phyloP scores from a whole-genome alignment of 23 tunicate species.

The Diplosoma virens region DNA sequence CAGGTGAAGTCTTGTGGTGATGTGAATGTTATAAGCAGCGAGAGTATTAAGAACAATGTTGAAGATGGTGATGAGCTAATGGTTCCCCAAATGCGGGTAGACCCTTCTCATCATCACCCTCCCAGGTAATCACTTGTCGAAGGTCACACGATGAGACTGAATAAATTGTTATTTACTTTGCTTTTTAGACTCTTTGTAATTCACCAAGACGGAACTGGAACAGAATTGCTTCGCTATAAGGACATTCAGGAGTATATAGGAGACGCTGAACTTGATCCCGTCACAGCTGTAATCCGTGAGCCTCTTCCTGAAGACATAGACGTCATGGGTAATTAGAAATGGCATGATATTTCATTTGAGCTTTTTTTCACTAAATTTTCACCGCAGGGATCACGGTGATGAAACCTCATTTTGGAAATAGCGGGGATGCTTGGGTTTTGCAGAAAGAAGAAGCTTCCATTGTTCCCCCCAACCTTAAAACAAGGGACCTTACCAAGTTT shows the following conservation, averaged over 20 bases:
- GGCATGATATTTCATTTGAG: background rate
- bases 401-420: slow-evolving; percentile 78
- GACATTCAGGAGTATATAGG: slow-evolving; percentile 82
- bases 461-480: slow-evolving; percentile 59
- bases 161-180: no score
- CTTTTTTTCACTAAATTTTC: background rate
- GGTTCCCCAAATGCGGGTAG: slow-evolving; percentile 2
- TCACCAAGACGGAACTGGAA: slow-evolving; percentile 74
- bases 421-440: slow-evolving; percentile 78
- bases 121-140: slow-evolving; percentile 50
- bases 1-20: slow-evolving; percentile 75
- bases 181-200: slow-evolving; percentile 73
- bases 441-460: slow-evolving; percentile 58
- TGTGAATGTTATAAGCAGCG: slow-evolving; percentile 49
- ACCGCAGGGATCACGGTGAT: slow-evolving; percentile 81
- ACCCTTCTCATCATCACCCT: slow-evolving; percentile 71
- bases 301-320: slow-evolving; percentile 66
- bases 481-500: slow-evolving; percentile 50
- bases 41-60: background rate
- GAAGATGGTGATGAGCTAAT: slow-evolving; percentile 9
- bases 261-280: slow-evolving; percentile 79
- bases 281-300: slow-evolving; percentile 81
- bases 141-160: background rate
- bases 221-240: slow-evolving; percentile 67
- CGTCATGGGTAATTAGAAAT: slow-evolving; percentile 41